Percentiles rank a stretch among this genome's conserved stretches.
These are phyloP conservation scores for Gryllus longicercus DNA, from an alignment of 2,888 invertebrate species.

Conservation along the genomic window DNA sequence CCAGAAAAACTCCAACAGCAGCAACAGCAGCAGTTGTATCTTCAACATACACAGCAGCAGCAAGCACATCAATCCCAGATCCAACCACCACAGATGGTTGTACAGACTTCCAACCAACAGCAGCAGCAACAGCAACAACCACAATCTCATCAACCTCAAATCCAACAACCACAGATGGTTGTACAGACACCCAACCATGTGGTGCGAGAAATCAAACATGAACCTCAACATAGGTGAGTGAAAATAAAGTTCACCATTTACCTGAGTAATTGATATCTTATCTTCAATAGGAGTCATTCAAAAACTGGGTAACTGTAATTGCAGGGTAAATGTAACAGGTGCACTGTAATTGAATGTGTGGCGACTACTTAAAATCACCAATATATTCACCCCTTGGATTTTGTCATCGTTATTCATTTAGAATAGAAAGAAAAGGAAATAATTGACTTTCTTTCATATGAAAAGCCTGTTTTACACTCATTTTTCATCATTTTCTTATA, in stretches of 20 bases:
- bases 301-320: too few species aligned
- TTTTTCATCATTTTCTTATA: too few species aligned
- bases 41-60: conserved; percentile 39
- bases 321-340: too few species aligned
- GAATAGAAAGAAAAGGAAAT: too few species aligned
- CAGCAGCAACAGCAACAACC: conserved; percentile 36
- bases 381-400: too few species aligned
- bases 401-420: too few species aligned
- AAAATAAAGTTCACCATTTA: background rate
- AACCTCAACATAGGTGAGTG: conserved; percentile 51
- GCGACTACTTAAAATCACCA: too few species aligned
- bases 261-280: too few species aligned
- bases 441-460: too few species aligned
- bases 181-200: conserved; percentile 32
- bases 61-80: conserved; percentile 20
- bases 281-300: too few species aligned
- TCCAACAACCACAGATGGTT: conserved; percentile 24
- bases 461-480: too few species aligned
- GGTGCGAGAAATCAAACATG: conserved; percentile 51
- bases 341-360: too few species aligned
- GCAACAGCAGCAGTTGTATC: conserved; percentile 37
- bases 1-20: conserved; percentile 45
- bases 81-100: conserved; percentile 25
- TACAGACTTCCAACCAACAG: conserved; percentile 31
- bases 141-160: background rate